These are phyloP conservation scores for Botrylloides violaceus DNA, from an alignment of 23 tunicate genomes.

Conservation along the genomic window DNA sequence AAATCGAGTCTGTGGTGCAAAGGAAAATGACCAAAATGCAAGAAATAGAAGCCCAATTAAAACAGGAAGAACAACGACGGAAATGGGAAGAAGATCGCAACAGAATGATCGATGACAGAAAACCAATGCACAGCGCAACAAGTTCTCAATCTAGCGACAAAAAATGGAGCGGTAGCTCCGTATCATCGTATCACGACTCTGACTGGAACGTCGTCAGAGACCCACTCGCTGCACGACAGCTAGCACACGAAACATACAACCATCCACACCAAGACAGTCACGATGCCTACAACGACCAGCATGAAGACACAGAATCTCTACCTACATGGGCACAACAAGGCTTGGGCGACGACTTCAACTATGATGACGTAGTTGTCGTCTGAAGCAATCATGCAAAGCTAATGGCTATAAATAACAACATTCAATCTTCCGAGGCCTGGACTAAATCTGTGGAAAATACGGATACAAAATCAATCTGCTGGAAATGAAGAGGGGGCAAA, in stretches of 20 bases:
- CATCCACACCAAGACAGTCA: not conserved
- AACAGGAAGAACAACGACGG: not conserved
- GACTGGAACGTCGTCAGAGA: conserved; percentile 57
- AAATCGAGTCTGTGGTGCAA: conserved; percentile 21
- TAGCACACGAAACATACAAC: not conserved
- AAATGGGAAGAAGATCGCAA: conserved; percentile 16
- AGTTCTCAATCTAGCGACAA: conserved; percentile 6
- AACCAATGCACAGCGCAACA: not conserved
- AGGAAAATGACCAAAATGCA: conserved; percentile 18
- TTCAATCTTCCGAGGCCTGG: no score
- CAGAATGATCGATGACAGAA: not conserved
- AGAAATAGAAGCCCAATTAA: conserved; percentile 3
- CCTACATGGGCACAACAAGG: conserved; percentile 88
- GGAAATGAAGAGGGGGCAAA: no score
- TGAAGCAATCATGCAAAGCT: no score
- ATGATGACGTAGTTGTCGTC: conserved; percentile 87
- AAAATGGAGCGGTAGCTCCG: conserved; percentile 1
- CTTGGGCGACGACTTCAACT: conserved; percentile 61
- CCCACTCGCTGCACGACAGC: conserved; percentile 24
- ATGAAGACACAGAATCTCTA: conserved; percentile 30
- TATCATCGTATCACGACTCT: conserved; percentile 35
- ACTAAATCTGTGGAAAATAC: no score
- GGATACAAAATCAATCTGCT: no score
- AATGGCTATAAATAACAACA: no score
- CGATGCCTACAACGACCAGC: conserved; percentile 2